A percentile compares a stretch with the other conserved stretches of the same genome.
Evolutionary conservation across 2,113 vertebrate species (phyloP).

Genomic region (Cyphomyrus discorhynchus): DNA sequence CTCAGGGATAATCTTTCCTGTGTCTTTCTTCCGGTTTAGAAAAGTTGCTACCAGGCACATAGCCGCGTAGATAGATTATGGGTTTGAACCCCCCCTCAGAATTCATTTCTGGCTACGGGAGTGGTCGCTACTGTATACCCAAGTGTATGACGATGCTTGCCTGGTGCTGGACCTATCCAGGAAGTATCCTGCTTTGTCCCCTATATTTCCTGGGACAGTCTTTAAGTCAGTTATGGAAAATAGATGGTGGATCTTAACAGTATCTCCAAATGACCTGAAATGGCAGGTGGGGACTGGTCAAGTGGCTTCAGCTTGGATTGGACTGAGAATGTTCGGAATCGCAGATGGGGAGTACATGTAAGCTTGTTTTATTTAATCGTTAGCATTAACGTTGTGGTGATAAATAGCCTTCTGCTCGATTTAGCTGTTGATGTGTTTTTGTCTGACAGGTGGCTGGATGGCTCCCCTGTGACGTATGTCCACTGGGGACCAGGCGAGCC

Average conservation of each 20-base stretch:
- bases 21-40: neutral
- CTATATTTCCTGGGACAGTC: neutral
- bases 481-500: slow-evolving; percentile 63
- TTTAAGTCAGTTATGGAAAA: neutral
- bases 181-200: neutral
- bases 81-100: neutral
- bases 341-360: slow-evolving; percentile 52
- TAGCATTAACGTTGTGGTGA: neutral
- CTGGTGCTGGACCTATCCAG: neutral
- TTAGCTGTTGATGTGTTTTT: neutral
- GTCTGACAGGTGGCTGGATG: slow-evolving; percentile 55
- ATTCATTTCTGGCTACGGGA: neutral
- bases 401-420: neutral
- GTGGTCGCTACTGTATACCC: neutral
- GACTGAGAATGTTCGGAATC: slow-evolving; percentile 51
- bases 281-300: slow-evolving; percentile 60
- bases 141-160: neutral
- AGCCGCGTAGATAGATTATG: neutral
- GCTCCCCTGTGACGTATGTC: slow-evolving; percentile 52
- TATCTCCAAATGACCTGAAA: neutral
- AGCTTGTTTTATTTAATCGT: neutral
- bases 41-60: neutral
- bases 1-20: neutral
- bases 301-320: slow-evolving; percentile 55
- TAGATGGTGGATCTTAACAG: neutral